Conservation (phyloP, 2,888 invertebrate species). For the Drosophila nigricruria region DNA sequence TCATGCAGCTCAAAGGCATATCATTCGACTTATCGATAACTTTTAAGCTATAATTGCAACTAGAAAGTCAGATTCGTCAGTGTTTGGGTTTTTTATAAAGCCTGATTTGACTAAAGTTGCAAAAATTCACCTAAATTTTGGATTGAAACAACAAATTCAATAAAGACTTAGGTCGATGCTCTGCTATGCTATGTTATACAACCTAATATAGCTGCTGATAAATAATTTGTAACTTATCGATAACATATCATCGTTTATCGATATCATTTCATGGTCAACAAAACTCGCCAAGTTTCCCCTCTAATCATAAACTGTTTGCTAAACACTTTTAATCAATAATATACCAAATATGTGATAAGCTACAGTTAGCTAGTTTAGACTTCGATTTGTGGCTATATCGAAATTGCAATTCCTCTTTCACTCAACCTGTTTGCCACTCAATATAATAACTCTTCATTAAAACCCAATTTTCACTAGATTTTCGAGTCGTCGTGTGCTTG, state of each 20-base stretch:
- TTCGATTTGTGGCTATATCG: background rate
- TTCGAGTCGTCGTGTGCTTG: conserved; percentile 25
- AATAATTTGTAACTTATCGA: too few relatives aligned
- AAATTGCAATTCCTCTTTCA: conserved; percentile 8
- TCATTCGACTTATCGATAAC: too few relatives aligned
- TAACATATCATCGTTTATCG: background rate
- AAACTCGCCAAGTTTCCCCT: background rate
- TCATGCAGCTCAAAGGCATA: too few relatives aligned
- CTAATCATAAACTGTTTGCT: background rate
- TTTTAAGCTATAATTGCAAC: background rate
- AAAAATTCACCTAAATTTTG: too few relatives aligned
- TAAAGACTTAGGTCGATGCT: too few relatives aligned
- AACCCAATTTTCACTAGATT: conserved; percentile 37
- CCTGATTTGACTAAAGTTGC: too few relatives aligned
- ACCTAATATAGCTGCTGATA: too few relatives aligned
- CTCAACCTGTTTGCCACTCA: background rate
- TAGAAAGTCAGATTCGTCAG: background rate
- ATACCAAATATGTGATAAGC: background rate
- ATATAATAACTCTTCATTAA: conserved; percentile 9
- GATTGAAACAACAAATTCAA: too few relatives aligned
- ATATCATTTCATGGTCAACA: background rate
- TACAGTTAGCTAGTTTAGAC: background rate
- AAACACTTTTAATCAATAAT: background rate
- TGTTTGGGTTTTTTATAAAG: too few relatives aligned
- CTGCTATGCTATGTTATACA: too few relatives aligned